Percentiles rank a stretch among this genome's conserved stretches.
phyloP scores from a whole-genome alignment of 1,140 invertebrate species.

The Trialeurodes vaporariorum region DNA sequence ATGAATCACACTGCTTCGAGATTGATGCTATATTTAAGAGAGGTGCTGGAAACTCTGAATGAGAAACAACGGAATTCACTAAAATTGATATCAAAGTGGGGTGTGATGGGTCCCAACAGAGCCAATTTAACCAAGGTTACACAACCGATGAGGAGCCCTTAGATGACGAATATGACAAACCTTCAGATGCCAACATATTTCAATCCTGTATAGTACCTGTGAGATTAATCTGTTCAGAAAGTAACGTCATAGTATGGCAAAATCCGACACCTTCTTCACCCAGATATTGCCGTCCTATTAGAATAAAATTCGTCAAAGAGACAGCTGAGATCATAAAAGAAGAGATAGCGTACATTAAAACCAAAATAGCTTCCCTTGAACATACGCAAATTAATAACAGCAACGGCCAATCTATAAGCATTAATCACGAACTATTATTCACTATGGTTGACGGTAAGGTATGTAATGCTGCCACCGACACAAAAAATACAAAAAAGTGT shows the following conservation, averaged over 20 bases:
- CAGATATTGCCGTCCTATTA: constrained; percentile 2
- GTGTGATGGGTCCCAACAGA: constrained; percentile 1
- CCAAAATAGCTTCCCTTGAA: no score
- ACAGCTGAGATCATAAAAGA: background rate
- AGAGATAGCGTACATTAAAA: no score
- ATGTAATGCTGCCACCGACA: background rate
- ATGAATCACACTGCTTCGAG: constrained; percentile 1
- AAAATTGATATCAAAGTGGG: background rate
- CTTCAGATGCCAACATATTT: constrained; percentile 4
- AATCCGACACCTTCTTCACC: background rate
- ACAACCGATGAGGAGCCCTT: background rate
- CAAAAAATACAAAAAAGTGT: constrained; percentile 22
- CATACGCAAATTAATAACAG: no score
- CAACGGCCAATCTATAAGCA: background rate
- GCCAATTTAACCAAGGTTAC: background rate
- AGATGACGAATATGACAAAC: no score
- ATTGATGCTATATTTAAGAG: background rate
- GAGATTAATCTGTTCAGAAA: constrained; percentile 5
- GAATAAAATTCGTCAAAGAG: background rate
- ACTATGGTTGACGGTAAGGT: constrained; percentile 3
- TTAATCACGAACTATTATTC: background rate
- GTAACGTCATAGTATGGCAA: background rate
- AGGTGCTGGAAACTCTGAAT: background rate
- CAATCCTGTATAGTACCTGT: background rate
- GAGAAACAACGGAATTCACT: constrained; percentile 3